Base-by-base conservation (phyloP, 2,113 vertebrate species). In the Psammodynastes pulverulentus region DNA sequence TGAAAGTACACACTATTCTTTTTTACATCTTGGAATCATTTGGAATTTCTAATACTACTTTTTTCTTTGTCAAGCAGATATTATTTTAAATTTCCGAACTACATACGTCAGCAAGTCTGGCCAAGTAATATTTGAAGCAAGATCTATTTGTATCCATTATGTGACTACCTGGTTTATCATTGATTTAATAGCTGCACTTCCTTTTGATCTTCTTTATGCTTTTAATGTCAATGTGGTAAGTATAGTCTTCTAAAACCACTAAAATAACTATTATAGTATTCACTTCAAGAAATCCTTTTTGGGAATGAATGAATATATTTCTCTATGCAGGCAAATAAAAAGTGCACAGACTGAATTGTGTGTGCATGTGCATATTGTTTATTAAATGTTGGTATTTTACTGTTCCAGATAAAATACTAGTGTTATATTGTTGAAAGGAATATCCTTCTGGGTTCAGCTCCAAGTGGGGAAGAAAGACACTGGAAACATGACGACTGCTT, bases 211-310 rank as follows among this genome's bases (percentile, higher is more conserved):
- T 89, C 98, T 99, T 89, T 99, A 99, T 49, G 98, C 99, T 94
- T 99, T 99, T 97, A 99, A 99, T 89, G 98, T 99, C 98, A 99
- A 98, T 92, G 99, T 99, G 98, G 99, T 99, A 97, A 98, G 99
- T 98, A 93, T 10, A 23, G 56, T 29, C 19, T 0, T 29, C 12
- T 34, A 56, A 79, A 46, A 45, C 34, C 88, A 56, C 91, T 43
- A 89, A 34, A 39, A 79, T 79, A 39, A 19, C 15, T 8, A 39
- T 39, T 79, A 79, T 1, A n/a, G 2, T n/a, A 85, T 1, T 86
- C 29, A 89, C 53, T 13, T 90, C 49, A 21, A 51, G 48, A 9
- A 5, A 0, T 79, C 0, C 0, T 48, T 67, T 92, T 49, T 0
- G n/a, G 91, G 13, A 24, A 90, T 89, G 8, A 23, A 90, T 89